Evolutionary conservation across 2,113 vertebrate species (phyloP).

Genomic region (Phalacrocorax aristotelis): DNA sequence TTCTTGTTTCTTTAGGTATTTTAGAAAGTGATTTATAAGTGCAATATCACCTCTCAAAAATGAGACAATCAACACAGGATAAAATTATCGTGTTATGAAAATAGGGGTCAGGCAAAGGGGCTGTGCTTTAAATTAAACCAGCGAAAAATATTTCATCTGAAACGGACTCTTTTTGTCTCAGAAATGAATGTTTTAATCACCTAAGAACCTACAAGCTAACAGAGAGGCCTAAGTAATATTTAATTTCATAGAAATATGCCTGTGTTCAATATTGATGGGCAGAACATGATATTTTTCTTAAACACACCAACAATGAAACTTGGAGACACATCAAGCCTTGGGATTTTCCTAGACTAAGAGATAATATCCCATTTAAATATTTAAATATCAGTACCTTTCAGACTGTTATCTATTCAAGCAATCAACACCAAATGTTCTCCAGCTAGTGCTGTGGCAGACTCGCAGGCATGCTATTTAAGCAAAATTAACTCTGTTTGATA

Average conservation of each 20-base stretch:
- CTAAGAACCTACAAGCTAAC: constrained; percentile 58
- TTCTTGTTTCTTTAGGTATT: constrained; percentile 75
- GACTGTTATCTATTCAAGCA: not conserved
- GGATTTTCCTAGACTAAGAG: constrained; percentile 19
- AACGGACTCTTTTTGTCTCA: constrained; percentile 81
- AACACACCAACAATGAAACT: not conserved
- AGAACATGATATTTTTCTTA: not conserved
- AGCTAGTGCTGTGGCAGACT: not conserved
- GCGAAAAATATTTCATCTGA: constrained; percentile 72
- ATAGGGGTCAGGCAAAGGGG: constrained; percentile 79
- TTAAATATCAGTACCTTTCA: constrained; percentile 31
- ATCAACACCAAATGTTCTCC: constrained; percentile 8
- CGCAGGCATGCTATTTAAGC: not conserved
- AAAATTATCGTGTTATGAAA: constrained; percentile 82
- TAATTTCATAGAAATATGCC: constrained; percentile 65
- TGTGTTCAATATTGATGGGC: constrained; percentile 7
- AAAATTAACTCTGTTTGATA: constrained; percentile 24
- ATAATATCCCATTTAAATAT: constrained; percentile 50
- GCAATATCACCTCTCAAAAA: constrained; percentile 78
- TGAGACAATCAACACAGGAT: constrained; percentile 79
- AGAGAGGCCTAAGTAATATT: constrained; percentile 70
- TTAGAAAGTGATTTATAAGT: constrained; percentile 83
- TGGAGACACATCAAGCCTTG: not conserved
- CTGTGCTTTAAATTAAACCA: constrained; percentile 78
- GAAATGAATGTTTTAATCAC: constrained; percentile 83